Conservation (phyloP, 2,797 vertebrate species). For the Sylvia borin region DNA sequence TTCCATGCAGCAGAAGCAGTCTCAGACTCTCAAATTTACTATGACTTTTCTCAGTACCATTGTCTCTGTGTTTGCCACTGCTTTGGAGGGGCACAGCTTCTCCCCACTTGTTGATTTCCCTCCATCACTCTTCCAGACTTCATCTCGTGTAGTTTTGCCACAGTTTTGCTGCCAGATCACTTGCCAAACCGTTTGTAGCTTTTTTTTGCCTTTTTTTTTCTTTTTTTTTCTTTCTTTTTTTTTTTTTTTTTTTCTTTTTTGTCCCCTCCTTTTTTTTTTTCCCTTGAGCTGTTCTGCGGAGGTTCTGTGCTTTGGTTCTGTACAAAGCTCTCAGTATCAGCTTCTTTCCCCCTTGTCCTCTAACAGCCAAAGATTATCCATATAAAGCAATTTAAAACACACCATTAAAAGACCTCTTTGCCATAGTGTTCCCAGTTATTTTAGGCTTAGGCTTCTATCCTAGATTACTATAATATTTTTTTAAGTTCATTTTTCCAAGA, state of each 20-base stretch:
- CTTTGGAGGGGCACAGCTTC: slow-evolving; percentile 23
- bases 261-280: not conserved
- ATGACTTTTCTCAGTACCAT: not conserved
- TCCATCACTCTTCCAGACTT: not conserved
- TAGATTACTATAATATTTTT: slow-evolving; percentile 40
- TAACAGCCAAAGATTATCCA: slow-evolving; percentile 41
- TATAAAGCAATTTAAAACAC: slow-evolving; percentile 48
- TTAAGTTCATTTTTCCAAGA: slow-evolving; percentile 60
- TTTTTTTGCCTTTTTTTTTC: not conserved
- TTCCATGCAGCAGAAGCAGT: not conserved
- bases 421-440: slow-evolving; percentile 35
- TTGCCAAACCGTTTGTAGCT: slow-evolving; percentile 5
- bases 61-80: not conserved
- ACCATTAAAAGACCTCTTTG: slow-evolving; percentile 9
- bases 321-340: not conserved
- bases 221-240: not conserved
- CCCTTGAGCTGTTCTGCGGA: not conserved
- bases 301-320: not conserved
- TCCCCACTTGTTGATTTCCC: slow-evolving; percentile 1
- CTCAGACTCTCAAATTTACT: not conserved
- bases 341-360: not conserved
- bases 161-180: not conserved
- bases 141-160: slow-evolving; percentile 8
- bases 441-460: slow-evolving; percentile 56
- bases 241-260: not conserved